Evolutionary conservation across 2,888 invertebrate genomes (phyloP).

Genomic region (Caenorhabditis plicata): DNA sequence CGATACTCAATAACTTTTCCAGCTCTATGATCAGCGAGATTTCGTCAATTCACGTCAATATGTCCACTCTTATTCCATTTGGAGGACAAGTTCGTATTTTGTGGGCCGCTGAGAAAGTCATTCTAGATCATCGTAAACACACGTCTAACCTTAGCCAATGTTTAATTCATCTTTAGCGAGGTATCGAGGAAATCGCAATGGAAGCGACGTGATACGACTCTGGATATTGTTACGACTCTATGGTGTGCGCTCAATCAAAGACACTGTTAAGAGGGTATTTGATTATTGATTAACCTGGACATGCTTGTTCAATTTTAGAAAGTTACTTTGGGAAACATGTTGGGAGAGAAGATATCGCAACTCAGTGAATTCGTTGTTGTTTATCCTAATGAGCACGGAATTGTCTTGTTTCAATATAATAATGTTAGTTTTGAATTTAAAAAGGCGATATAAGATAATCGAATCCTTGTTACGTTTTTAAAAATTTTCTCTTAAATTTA

Average conservation of each 20-base stretch:
- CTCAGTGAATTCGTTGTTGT: conserved; percentile 19
- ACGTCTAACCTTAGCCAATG: not conserved
- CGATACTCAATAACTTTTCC: not conserved
- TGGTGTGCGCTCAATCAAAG: conserved; percentile 24
- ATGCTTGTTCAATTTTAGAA: too few relatives aligned
- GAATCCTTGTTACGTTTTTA: too few relatives aligned
- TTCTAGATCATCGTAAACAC: conserved; percentile 3
- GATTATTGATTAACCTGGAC: too few relatives aligned
- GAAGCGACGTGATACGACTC: too few relatives aligned
- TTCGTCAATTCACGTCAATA: conserved; percentile 15
- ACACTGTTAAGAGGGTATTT: conserved; percentile 16
- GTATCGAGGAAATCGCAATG: too few relatives aligned
- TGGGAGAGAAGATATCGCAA: conserved; percentile 12
- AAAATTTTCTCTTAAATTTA: not conserved
- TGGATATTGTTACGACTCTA: conserved; percentile 26
- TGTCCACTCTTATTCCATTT: conserved; percentile 20
- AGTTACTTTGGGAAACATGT: conserved; percentile 18
- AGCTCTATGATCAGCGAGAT: conserved; percentile 14
- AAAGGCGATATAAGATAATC: too few relatives aligned
- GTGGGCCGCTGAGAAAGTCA: conserved; percentile 11
- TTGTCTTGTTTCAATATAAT: conserved; percentile 23
- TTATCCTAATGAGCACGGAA: conserved; percentile 26
- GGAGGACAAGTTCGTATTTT: conserved; percentile 12
- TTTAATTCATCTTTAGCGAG: too few relatives aligned
- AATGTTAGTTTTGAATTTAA: conserved; percentile 7